Evolutionary conservation across 2,797 vertebrate species (phyloP).

Genomic region (Eleutherodactylus coqui): DNA sequence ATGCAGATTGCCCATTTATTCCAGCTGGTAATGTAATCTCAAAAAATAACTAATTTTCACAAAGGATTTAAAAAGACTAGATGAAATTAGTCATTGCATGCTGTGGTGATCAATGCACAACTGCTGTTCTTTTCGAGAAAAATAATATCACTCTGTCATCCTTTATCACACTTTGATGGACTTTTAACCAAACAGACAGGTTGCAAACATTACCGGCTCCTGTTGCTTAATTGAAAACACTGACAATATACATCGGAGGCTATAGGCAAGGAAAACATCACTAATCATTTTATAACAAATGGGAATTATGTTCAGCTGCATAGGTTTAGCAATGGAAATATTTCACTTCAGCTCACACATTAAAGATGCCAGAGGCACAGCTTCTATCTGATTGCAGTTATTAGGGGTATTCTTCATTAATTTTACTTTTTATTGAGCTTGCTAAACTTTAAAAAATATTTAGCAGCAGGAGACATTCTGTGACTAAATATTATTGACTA

Average conservation of each 20-base stretch:
- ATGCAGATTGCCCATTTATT: slow-evolving; percentile 57
- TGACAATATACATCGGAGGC: slow-evolving; percentile 63
- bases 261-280: slow-evolving; percentile 59
- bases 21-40: slow-evolving; percentile 53
- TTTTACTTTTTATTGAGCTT: slow-evolving; percentile 8
- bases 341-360: slow-evolving; percentile 63
- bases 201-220: slow-evolving; percentile 66
- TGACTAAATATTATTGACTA: neutral
- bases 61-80: slow-evolving; percentile 50
- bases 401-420: slow-evolving; percentile 22
- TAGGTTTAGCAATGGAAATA: slow-evolving; percentile 67
- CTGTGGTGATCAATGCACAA: slow-evolving; percentile 61
- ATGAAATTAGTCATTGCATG: slow-evolving; percentile 55
- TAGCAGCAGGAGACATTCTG: neutral
- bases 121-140: slow-evolving; percentile 60
- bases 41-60: slow-evolving; percentile 53
- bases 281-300: slow-evolving; percentile 67
- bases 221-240: slow-evolving; percentile 60
- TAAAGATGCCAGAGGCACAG: slow-evolving; percentile 57
- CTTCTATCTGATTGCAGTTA: slow-evolving; percentile 17
- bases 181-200: slow-evolving; percentile 69
- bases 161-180: slow-evolving; percentile 69
- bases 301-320: slow-evolving; percentile 72
- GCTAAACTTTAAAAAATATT: slow-evolving; percentile 4
- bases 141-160: slow-evolving; percentile 67